These are phyloP conservation scores for Helogale parvula DNA, from an alignment of 2,113 vertebrate species.

Conservation along the genomic window DNA sequence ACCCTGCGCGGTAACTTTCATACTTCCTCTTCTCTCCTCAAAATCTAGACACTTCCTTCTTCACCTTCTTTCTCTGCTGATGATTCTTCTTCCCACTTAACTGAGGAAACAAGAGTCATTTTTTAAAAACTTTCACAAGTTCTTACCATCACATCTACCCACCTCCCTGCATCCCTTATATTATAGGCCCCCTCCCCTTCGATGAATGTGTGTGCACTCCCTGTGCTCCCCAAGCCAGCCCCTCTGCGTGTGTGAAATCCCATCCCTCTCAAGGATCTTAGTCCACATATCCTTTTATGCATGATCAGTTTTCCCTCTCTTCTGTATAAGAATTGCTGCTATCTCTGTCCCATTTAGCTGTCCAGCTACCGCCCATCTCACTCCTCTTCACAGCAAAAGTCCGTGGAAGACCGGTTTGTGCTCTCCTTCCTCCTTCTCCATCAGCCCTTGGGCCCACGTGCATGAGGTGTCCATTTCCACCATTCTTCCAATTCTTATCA, in stretches of 20 bases:
- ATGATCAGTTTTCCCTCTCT: neutral
- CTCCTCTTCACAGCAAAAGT: neutral
- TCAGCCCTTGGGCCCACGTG: neutral
- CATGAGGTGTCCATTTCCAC: neutral
- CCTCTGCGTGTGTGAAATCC: neutral
- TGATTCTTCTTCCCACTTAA: neutral
- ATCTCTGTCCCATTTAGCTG: neutral
- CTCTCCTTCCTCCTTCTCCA: neutral
- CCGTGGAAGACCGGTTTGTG: neutral
- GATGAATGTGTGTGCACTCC: neutral
- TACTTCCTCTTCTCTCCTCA: neutral
- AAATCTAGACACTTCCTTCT: neutral
- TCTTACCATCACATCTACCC: neutral
- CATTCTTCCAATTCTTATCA: neutral
- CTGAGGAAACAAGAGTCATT: neutral
- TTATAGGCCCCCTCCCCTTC: neutral
- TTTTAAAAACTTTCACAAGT: neutral
- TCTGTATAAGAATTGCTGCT: neutral
- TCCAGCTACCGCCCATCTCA: neutral
- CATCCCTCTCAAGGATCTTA: neutral
- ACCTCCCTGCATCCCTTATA: neutral
- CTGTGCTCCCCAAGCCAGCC: neutral
- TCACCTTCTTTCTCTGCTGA: neutral
- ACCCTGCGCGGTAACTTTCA: neutral
- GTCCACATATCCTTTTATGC: neutral